Percentiles rank a stretch among this genome's conserved stretches.
Evolutionary conservation across 2,888 invertebrate genomes (phyloP).

Genomic region (Synanthedon formicaeformis): DNA sequence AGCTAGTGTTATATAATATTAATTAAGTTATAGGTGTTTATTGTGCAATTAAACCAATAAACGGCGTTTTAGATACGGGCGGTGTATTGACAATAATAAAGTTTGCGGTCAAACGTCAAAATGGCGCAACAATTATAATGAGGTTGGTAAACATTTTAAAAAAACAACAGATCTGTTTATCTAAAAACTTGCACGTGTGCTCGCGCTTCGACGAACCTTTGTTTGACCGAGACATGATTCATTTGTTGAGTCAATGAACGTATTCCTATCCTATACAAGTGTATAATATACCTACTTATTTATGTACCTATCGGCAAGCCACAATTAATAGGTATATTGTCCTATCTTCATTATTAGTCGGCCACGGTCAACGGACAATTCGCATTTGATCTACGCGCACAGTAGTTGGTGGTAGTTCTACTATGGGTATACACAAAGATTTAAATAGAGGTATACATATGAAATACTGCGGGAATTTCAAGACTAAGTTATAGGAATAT

Average conservation of each 20-base stretch:
- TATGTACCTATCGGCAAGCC: no score
- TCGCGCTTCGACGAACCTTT: background rate
- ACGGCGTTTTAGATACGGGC: background rate
- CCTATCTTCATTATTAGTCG: no score
- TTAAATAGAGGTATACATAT: no score
- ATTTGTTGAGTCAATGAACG: slow-evolving; percentile 6
- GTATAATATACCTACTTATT: no score
- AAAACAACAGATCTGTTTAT: background rate
- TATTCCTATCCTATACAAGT: no score
- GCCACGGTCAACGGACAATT: no score
- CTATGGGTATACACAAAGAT: no score
- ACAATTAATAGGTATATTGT: no score
- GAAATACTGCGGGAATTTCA: no score
- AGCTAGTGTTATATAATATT: background rate
- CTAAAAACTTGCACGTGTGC: background rate
- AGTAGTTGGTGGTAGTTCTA: no score
- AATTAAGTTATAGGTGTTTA: background rate
- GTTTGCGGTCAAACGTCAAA: background rate
- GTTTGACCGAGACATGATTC: slow-evolving; percentile 5
- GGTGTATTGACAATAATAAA: background rate
- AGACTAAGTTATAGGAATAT: no score
- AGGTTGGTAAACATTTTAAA: background rate
- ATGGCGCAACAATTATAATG: background rate
- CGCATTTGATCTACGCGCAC: no score
- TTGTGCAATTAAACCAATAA: background rate